Percentiles rank a stretch among this genome's conserved stretches.
Conservation (phyloP, 2,113 vertebrate species). For the Xenopus tropicalis region DNA sequence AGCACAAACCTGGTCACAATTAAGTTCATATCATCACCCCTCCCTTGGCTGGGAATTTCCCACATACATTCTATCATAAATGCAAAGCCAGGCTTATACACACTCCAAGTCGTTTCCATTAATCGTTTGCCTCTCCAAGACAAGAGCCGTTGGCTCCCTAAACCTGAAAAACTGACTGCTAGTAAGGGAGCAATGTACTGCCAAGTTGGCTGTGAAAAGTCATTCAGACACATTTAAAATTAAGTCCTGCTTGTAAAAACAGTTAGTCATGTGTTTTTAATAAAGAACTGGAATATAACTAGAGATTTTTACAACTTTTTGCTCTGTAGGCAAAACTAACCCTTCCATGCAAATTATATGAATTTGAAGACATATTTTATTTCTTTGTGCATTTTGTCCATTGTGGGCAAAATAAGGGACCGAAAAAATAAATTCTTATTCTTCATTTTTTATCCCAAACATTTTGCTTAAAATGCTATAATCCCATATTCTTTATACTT, state of each 20-base stretch:
- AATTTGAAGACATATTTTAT: background rate
- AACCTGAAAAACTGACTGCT: background rate
- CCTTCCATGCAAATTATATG: constrained; percentile 9
- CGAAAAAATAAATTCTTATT: too few species aligned
- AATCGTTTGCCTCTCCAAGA: background rate
- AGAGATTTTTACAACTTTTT: constrained; percentile 45
- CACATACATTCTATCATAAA: constrained; percentile 7
- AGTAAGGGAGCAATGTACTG: constrained; percentile 18
- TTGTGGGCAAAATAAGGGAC: background rate
- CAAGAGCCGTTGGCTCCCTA: constrained; percentile 35
- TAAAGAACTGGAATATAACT: constrained; percentile 45
- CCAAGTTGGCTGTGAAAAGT: constrained; percentile 1
- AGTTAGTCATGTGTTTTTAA: constrained; percentile 48
- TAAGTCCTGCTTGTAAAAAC: constrained; percentile 46
- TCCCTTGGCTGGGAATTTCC: background rate
- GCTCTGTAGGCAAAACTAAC: constrained; percentile 39
- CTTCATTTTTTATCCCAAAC: too few species aligned
- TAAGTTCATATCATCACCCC: constrained; percentile 33
- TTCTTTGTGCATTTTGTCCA: constrained; percentile 3
- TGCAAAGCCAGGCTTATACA: background rate
- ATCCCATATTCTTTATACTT: too few species aligned
- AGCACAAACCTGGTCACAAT: constrained; percentile 15
- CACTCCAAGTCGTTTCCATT: constrained; percentile 11
- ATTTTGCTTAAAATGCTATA: too few species aligned
- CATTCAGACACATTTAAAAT: constrained; percentile 33